A percentile compares a stretch with the other conserved stretches of the same genome.
These are phyloP conservation scores for Sisor rabdophorus DNA, from an alignment of 2,113 vertebrate genomes.

Conservation along the genomic window DNA sequence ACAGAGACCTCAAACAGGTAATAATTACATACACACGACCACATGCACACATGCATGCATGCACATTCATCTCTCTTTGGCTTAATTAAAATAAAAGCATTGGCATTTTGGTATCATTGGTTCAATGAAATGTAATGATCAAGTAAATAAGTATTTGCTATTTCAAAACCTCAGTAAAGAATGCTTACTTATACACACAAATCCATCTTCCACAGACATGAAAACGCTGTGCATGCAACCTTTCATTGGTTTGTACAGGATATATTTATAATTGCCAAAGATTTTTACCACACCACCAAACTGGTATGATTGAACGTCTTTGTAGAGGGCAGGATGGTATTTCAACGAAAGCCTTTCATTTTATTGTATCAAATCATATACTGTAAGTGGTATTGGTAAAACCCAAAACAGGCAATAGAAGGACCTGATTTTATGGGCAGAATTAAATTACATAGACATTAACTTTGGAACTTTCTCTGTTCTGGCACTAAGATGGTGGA, in stretches of 20 bases:
- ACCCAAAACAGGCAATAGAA: not conserved
- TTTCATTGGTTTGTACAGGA: not conserved
- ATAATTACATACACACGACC: not conserved
- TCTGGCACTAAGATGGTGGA: too few relatives aligned
- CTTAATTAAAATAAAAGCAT: not conserved
- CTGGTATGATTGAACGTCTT: slow-evolving; percentile 9
- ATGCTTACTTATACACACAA: slow-evolving; percentile 9
- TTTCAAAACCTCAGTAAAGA: not conserved
- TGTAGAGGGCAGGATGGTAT: slow-evolving; percentile 19
- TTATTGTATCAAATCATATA: slow-evolving; percentile 31
- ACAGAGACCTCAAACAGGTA: slow-evolving; percentile 92
- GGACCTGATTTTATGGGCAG: not conserved
- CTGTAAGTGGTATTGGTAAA: slow-evolving; percentile 3
- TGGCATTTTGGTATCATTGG: not conserved
- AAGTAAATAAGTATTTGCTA: not conserved
- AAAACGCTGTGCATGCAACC: not conserved
- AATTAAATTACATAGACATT: slow-evolving; percentile 4
- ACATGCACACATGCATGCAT: not conserved
- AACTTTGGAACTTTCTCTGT: too few relatives aligned
- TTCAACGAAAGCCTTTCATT: slow-evolving; percentile 29
- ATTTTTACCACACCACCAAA: not conserved
- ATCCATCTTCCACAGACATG: not conserved
- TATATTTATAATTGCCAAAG: slow-evolving; percentile 5
- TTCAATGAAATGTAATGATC: not conserved
- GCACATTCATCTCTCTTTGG: not conserved